Evolutionary conservation across 2,797 vertebrate species (phyloP).

Genomic region (Numenius phaeopus): DNA sequence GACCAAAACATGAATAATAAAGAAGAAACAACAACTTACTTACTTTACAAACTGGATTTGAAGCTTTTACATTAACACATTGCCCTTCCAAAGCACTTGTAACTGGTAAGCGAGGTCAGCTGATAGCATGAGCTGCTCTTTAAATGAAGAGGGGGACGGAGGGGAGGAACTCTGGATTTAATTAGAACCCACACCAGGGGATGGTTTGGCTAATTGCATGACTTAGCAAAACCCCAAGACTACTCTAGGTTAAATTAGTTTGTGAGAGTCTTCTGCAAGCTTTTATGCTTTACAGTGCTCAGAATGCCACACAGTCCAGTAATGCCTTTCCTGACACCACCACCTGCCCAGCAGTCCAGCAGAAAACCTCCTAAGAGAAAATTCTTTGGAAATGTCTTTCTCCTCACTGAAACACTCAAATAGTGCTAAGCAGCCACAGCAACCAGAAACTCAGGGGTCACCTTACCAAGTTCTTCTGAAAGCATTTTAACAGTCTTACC

Average conservation of each 20-base stretch:
- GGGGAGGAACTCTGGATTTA: background rate
- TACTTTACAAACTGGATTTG: background rate
- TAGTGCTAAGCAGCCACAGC: background rate
- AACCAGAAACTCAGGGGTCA: background rate
- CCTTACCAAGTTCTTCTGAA: background rate
- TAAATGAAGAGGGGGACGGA: fast-evolving
- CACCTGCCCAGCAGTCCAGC: background rate
- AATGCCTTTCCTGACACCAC: background rate
- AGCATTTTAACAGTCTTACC: background rate
- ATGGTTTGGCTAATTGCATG: background rate
- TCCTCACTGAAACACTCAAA: background rate
- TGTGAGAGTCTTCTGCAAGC: background rate
- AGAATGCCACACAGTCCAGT: background rate
- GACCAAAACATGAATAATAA: background rate
- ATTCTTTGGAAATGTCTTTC: background rate
- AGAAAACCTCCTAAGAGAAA: background rate
- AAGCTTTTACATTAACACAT: fast-evolving
- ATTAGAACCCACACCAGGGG: background rate
- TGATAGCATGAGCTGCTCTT: background rate
- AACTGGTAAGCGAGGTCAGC: fast-evolving
- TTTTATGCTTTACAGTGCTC: background rate
- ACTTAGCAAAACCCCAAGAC: background rate
- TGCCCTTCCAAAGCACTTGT: background rate
- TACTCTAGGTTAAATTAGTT: background rate
- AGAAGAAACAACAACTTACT: background rate